Base-by-base conservation (phyloP, 2,888 invertebrate genomes). In the Bellardia bayeri region DNA sequence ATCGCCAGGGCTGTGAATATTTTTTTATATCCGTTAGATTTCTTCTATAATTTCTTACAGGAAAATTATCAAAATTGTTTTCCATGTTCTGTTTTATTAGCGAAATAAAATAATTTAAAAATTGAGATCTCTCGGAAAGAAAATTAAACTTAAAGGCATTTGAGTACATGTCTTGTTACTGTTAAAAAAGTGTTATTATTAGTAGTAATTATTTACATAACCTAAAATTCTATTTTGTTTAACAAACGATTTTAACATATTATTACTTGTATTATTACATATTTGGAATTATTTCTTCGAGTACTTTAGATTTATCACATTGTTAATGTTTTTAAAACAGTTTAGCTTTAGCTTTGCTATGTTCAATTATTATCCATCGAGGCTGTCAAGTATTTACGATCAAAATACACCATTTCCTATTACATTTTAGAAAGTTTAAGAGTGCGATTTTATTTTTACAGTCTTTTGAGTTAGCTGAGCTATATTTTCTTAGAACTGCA, bases 281-380 rank as follows among this genome's bases (percentile, higher is more conserved):
- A 71, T 78, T 37, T 56, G 63, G 75, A 45, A 37, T 69, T 80
- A 80, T 85, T 85, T 74, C n/a, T 75, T 85, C 40, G 66, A 72
- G 56, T 71, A 58, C 16, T 56, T 66, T 72, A 13, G 9, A 63
- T 80, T 51, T 85, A 85, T 85, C 85, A 85, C 85, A 85, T 80
- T 64, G 11, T 75, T 54, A 51, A 75, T 75, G 61, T 85, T 85
- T 85, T 80, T 75, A 69, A 85, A 74, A 80, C 72, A 85, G 80
- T 80, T 63, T 33, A 30, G 63, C n/a, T 82, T 69, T 85, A 81
- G 85, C 85, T 85, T 85, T 66, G 85, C 85, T 85, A 85, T 69
- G 37, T 54, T 69, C 11, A 9, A 49, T 74, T 42, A 16, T 66
- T 66, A 49, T 78, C 63, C 42, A 71, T 45, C 45, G 42, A n/a